These are phyloP conservation scores for Horisme vitalbata DNA, from an alignment of 2,888 invertebrate species.

Conservation along the genomic window DNA sequence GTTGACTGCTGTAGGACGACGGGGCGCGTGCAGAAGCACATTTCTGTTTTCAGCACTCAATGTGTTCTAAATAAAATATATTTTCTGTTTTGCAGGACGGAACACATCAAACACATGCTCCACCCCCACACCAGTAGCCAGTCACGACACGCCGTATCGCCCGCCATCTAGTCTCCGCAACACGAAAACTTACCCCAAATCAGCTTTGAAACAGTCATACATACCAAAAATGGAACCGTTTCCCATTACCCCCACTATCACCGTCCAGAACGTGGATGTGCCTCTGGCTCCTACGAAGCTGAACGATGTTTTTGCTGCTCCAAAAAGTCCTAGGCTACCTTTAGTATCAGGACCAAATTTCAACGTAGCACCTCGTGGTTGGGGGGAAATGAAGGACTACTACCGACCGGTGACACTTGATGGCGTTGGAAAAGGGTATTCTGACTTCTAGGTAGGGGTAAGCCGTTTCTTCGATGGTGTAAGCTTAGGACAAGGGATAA, in stretches of 20 bases:
- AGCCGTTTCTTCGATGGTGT: no score
- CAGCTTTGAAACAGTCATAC: slow-evolving; percentile 64
- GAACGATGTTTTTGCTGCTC: slow-evolving; percentile 74
- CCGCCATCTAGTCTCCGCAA: slow-evolving; percentile 74
- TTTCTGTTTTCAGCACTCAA: no score
- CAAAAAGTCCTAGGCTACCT: slow-evolving; percentile 66
- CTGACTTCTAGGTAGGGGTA: slow-evolving; percentile 71
- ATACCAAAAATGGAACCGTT: slow-evolving; percentile 78
- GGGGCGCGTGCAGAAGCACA: no score
- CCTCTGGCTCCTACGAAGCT: slow-evolving; percentile 73
- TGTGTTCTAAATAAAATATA: neutral
- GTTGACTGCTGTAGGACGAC: no score
- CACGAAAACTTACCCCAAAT: slow-evolving; percentile 76
- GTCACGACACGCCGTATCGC: slow-evolving; percentile 77
- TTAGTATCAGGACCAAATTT: slow-evolving; percentile 85
- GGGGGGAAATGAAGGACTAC: slow-evolving; percentile 87
- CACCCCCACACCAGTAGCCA: slow-evolving; percentile 72
- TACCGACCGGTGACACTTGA: slow-evolving; percentile 90
- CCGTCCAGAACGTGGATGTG: slow-evolving; percentile 59
- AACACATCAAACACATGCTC: slow-evolving; percentile 75
- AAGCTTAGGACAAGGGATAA: neutral
- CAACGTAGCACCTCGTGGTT: slow-evolving; percentile 92
- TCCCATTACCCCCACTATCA: slow-evolving; percentile 66
- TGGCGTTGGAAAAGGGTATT: slow-evolving; percentile 74
- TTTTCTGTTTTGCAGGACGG: slow-evolving; percentile 60